Conservation (phyloP, 2,113 vertebrate genomes). For the Porphyrio hochstetteri region DNA sequence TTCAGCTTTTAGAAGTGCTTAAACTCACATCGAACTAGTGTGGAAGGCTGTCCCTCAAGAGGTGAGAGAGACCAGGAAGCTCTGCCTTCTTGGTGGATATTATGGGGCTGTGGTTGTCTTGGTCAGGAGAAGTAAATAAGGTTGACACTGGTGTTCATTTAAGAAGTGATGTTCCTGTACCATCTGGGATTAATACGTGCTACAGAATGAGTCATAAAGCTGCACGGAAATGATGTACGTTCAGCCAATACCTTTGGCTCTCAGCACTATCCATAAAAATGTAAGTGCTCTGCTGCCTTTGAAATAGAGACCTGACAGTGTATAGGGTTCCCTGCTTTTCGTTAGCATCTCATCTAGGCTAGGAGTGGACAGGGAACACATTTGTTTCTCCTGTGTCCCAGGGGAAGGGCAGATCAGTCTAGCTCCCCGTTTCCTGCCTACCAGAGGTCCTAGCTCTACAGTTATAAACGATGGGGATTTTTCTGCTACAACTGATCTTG, state of each 20-base stretch:
- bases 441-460: background rate
- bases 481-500: background rate
- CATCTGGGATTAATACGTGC: constrained; percentile 11
- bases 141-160: background rate
- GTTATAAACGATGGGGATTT: background rate
- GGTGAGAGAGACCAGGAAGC: background rate
- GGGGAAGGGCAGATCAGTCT: background rate
- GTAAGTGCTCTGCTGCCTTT: background rate
- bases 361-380: background rate
- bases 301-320: background rate
- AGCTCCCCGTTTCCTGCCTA: background rate
- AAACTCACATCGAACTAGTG: background rate
- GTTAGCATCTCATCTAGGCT: constrained; percentile 6
- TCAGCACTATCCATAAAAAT: background rate
- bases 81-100: background rate
- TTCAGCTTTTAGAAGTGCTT: background rate
- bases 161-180: background rate
- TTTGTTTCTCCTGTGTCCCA: background rate
- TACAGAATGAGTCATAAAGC: constrained; percentile 6
- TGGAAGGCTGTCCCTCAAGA: background rate
- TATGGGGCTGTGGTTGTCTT: background rate
- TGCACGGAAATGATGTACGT: background rate
- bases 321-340: background rate
- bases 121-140: background rate
- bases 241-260: constrained; percentile 24